Base-by-base conservation (phyloP, 2,888 invertebrate species). In the Lasioglossum vierecki region DNA sequence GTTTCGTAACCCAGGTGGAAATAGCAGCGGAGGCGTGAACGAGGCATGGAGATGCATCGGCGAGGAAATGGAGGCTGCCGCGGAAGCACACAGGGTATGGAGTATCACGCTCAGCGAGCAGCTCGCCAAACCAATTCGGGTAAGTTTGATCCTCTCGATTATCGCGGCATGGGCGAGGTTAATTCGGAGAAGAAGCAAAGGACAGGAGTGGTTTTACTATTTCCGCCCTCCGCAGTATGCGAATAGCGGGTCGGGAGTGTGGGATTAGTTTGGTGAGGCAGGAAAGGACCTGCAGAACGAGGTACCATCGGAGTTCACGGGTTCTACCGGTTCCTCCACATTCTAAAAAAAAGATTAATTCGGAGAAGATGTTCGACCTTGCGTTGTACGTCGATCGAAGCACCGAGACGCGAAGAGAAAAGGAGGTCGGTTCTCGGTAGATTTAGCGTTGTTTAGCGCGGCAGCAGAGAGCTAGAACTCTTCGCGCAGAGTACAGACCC, bases 1-100 rank as follows among this genome's bases (percentile, higher is more conserved):
- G 46, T 86, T 90, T 87, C 79, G 80, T 66, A 90, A 87, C 63
- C 82, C 88, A 94, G 94, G 94, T 94, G 96, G 97, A 86, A 97
- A 97, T 93, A 96, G 97, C 89, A 96, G 97, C 60, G 97, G 97
- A 76, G 97, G 98, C 76, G 96, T 99, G 91, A 97, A 98, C 90
- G 98, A 98, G 91, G 98, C 98, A 79, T 99, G 99, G 98, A 98
- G 98, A 95, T 97, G 97, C 89, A 98, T 98, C 85, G 98, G 98
- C 76, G 96, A 97, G n/a, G 98, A 98, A 95, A 97, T 99, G 97
- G 99, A 99, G 95, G 97, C 97, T 88, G 97, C 98, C 92, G 98
- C 98, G 57, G 99, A 99, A 94, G 97, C 98, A 79, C 99, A 99
- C 96, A 97, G 98, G 94, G 97, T 97, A 94, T 96, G 98, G 95